Evolutionary conservation across 2,797 vertebrate genomes (phyloP), one percentile per base, ranked within the genome.

Genomic region (Falco concolor): DNA sequence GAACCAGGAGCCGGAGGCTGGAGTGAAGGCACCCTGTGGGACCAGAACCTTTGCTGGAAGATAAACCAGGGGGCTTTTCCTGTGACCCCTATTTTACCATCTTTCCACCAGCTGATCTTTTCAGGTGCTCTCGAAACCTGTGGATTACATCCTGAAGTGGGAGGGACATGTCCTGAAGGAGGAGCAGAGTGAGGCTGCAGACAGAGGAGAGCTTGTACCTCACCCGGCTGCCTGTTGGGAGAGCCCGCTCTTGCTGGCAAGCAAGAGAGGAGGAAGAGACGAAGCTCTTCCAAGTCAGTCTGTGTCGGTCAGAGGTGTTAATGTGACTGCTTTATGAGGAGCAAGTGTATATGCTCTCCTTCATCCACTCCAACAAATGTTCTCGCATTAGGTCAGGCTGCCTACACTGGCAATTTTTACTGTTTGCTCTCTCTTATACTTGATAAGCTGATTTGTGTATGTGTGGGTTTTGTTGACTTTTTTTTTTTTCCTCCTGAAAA

Each of bases 21-120:
- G 34, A 28, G 9, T 8, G 10, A 64, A 84, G 53, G 28, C 1
- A 0, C 7, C 18, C 20, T 0, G 1, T 0, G 4, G 54, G 70
- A 19, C 54, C 72, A 74, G 72, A 79, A 24, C 16, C 50, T 81
- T 52, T 81, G 27, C 45, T 84, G 78, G 40, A 82, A 79, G 61
- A 65, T n/a, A n/a, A 56, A 38, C 36, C 47, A 49, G 21, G 63
- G 34, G 30, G 24, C 61, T 79, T 82, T 61, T 60, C 22, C 28
- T 38, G 59, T 36, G 42, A 54, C 40, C n/a, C 54, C 36, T 36
- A 12, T 53, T 91, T 38, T 53, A 32, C 65, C 40, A 20, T 32
- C 32, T 40, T 89, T 34, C 27, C 21, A 21, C 17, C 19, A 30
- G 15, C 28, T 24, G 49, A 44, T 78, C 61, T 77, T 64, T 49